Evolutionary conservation across 2,888 invertebrate genomes (phyloP), one percentile per base, ranked within the genome.

Genomic region (Hemaris fuciformis): DNA sequence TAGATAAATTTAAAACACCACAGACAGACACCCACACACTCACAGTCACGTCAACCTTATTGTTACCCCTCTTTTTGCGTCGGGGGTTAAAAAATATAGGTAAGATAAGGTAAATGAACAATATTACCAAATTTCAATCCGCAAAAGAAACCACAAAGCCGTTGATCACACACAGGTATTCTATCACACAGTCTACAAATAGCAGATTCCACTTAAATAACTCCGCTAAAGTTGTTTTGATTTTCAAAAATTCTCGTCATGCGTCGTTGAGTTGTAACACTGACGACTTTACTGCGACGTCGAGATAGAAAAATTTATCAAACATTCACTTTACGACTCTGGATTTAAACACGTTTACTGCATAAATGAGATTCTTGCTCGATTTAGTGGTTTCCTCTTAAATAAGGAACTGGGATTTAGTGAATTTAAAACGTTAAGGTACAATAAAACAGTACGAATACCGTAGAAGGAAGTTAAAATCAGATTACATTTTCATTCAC

Each of bases 151-250:
- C 3, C 5, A n/a, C 38, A 38, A 38, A 13, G 6, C 43, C 1
- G 1, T 20, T 23, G 22, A 25, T 48, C n/a, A 48, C 48, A 7
- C 7, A 15, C 3, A 15, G 48, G 48, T 22, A 7, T n/a, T n/a
- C n/a, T n/a, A n/a, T n/a, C n/a, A n/a, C 23, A 22, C 13, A 53
- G 15, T 18, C 31, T 53, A 53, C 53, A 53, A 53, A 53, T 53
- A 53, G 53, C 53, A 53, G 15, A 27, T 53, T 31, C 31, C 53
- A 18, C 31, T 31, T 53, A 53, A 53, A 53, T 53, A 27, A 53
- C 31, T 7, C 10, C 4, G 20, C 3, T 38, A n/a, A 31, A 53
- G 18, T 10, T 31, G 53, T 53, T 53, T 53, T 53, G 53, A 53
- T 53, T 31, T 31, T 5, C 18, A 27, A 53, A 31, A 31, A 53